These are phyloP conservation scores for Platyura marginata DNA, from an alignment of 1,140 invertebrate species.

Conservation along the genomic window DNA sequence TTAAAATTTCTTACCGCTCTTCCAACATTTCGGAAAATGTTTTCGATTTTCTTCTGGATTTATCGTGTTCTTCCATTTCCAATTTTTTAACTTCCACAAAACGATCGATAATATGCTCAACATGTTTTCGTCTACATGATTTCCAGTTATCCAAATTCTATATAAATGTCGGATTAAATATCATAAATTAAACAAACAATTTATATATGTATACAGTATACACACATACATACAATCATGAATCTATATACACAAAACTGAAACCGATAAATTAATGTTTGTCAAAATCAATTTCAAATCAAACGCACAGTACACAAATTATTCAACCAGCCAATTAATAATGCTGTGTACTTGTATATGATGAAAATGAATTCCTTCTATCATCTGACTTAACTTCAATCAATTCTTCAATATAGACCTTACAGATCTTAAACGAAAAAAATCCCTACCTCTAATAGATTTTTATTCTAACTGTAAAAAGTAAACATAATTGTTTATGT, in stretches of 20 bases:
- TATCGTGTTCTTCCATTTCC: conserved; percentile 55
- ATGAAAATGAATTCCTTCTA: neutral
- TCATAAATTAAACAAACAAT: neutral
- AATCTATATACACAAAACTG: no score
- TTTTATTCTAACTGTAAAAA: neutral
- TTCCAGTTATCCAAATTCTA: conserved; percentile 91
- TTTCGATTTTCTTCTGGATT: conserved; percentile 56
- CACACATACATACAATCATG: no score
- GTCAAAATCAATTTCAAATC: no score
- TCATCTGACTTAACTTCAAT: neutral
- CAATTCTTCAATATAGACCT: neutral
- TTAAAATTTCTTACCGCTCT: conserved; percentile 42
- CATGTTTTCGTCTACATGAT: conserved; percentile 70
- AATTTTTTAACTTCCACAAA: conserved; percentile 76
- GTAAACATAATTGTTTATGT: neutral
- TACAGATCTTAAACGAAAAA: neutral
- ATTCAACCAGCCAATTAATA: no score
- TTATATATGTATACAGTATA: neutral
- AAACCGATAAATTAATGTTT: no score
- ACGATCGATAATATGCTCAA: conserved; percentile 74
- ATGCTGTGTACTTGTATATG: neutral
- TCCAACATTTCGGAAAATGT: conserved; percentile 90
- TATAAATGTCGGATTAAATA: conserved; percentile 4
- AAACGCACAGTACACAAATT: no score
- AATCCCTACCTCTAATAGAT: neutral